phyloP scores from a whole-genome alignment of 1,140 invertebrate species.

The Metopolophium dirhodum region DNA sequence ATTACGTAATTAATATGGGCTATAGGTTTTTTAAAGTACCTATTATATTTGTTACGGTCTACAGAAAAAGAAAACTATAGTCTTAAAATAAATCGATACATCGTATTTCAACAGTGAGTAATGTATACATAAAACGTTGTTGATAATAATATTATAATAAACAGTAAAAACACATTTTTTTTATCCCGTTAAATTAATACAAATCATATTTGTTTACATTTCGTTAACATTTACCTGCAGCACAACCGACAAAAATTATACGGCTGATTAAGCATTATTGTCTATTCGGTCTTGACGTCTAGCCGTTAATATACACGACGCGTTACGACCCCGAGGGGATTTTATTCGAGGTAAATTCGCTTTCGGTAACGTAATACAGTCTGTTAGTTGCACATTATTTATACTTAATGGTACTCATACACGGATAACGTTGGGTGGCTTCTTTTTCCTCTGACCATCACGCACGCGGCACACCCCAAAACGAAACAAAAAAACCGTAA shows the following conservation, averaged over 20 bases:
- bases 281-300: conserved; percentile 33
- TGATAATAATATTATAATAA: background rate
- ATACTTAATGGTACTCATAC: background rate
- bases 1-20: background rate
- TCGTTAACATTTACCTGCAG: background rate
- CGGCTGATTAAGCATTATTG: conserved; percentile 29
- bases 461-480: conserved; percentile 5
- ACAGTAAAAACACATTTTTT: background rate
- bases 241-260: background rate
- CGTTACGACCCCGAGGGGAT: background rate
- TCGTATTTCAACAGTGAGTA: background rate
- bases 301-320: conserved; percentile 8
- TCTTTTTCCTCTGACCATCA: background rate
- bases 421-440: conserved; percentile 30
- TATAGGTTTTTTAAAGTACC: background rate
- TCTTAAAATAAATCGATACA: background rate
- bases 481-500: background rate
- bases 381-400: background rate
- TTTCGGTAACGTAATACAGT: conserved; percentile 41
- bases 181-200: background rate
- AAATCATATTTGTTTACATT: conserved; percentile 25
- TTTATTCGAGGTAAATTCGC: conserved; percentile 15
- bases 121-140: background rate
- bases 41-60: background rate
- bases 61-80: background rate